Percentiles rank a stretch among this genome's conserved stretches.
Conservation (phyloP, 2,113 vertebrate species). For the Pelusios castaneus region DNA sequence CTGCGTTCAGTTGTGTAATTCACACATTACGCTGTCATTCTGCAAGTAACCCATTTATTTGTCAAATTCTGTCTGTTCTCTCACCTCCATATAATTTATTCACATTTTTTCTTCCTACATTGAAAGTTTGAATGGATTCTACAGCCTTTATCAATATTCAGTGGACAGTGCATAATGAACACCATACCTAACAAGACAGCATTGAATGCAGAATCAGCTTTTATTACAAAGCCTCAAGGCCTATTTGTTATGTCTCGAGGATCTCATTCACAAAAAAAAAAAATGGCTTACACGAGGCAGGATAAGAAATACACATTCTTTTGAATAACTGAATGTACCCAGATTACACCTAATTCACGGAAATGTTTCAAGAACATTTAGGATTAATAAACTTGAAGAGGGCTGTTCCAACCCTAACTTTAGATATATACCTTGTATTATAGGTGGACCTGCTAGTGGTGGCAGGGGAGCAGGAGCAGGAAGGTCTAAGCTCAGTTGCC, state of each 20-base stretch:
- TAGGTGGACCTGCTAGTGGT: not conserved
- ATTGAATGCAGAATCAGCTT: not conserved
- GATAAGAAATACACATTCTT: not conserved
- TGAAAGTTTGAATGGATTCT: not conserved
- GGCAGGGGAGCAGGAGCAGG: not conserved
- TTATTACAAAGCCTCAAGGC: not conserved
- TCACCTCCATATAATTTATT: slow-evolving; percentile 6
- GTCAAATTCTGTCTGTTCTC: slow-evolving; percentile 1
- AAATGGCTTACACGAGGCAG: not conserved
- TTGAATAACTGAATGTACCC: not conserved
- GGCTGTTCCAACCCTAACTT: not conserved
- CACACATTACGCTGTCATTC: slow-evolving; percentile 10
- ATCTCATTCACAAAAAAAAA: not conserved
- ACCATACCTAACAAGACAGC: not conserved
- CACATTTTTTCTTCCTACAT: not conserved
- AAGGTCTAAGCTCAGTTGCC: not conserved
- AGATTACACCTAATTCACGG: not conserved
- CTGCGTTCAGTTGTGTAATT: not conserved
- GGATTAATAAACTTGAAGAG: not conserved
- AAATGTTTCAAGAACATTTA: not conserved
- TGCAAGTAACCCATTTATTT: not conserved
- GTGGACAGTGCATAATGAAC: not conserved
- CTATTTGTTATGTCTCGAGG: not conserved
- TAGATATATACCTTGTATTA: not conserved
- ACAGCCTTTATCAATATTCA: not conserved